Evolutionary conservation across 2,888 invertebrate species (phyloP).

Genomic region (Leptinotarsa tumamoca): DNA sequence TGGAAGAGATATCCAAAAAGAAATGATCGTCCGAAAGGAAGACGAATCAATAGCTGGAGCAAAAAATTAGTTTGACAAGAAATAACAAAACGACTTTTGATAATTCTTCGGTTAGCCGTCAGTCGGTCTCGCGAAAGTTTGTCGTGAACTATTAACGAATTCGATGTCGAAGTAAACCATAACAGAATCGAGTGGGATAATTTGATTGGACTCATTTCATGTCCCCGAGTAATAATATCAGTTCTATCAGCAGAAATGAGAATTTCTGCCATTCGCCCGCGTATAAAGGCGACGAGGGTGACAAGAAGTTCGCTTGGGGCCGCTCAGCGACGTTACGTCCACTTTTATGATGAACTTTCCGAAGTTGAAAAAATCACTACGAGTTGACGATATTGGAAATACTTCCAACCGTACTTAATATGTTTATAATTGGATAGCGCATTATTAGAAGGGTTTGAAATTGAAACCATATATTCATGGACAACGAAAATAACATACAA

Average conservation of each 20-base stretch:
- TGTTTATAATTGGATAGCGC: not conserved
- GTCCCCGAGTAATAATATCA: constrained; percentile 48
- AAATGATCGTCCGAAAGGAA: no score
- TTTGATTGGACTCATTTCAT: constrained; percentile 51
- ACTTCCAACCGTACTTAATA: not conserved
- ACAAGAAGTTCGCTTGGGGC: constrained; percentile 10
- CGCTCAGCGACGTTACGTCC: not conserved
- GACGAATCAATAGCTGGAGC: not conserved
- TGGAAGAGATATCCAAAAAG: no score
- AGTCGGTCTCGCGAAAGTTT: constrained; percentile 37
- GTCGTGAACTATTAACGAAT: constrained; percentile 43
- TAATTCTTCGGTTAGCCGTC: constrained; percentile 28
- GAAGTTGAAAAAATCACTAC: constrained; percentile 6
- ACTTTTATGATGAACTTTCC: constrained; percentile 19
- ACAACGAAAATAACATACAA: not conserved
- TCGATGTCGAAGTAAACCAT: constrained; percentile 41
- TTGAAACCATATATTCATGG: not conserved
- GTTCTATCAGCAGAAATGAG: constrained; percentile 45
- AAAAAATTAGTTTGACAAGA: not conserved
- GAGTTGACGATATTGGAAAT: not conserved
- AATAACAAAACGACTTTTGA: constrained; percentile 5
- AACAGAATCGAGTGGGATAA: constrained; percentile 44
- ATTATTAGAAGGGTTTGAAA: not conserved
- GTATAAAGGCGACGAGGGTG: constrained; percentile 14
- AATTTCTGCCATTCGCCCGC: constrained; percentile 23